A percentile compares a stretch with the other conserved stretches of the same genome.
These are phyloP conservation scores for Stichodactyla helianthus DNA, from an alignment of 64 coral and sea anemone species.

Conservation along the genomic window DNA sequence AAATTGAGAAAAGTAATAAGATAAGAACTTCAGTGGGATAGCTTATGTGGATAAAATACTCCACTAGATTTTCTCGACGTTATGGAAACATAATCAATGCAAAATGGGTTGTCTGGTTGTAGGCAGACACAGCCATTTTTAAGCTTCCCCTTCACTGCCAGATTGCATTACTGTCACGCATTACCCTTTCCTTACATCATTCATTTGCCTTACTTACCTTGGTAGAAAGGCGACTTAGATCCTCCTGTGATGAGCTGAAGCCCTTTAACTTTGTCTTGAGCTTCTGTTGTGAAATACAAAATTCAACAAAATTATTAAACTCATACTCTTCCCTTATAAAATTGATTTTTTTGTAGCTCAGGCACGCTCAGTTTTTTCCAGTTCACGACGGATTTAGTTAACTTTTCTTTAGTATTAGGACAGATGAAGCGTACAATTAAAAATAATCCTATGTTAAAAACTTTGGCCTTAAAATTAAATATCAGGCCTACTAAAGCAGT, in stretches of 20 bases:
- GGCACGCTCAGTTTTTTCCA: too few species aligned
- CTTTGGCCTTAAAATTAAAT: background rate
- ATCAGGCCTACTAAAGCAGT: background rate
- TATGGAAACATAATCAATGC: conserved; percentile 1
- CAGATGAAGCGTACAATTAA: too few species aligned
- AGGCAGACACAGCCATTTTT: background rate
- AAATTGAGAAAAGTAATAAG: background rate
- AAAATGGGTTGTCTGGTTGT: background rate
- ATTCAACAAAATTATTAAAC: background rate
- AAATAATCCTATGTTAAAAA: too few species aligned
- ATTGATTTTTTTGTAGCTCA: background rate
- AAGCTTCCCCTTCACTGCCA: background rate
- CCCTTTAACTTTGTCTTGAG: conserved; percentile 73
- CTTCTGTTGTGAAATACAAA: conserved; percentile 41
- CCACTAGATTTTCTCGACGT: background rate
- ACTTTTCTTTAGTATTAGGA: too few species aligned
- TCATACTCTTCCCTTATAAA: background rate
- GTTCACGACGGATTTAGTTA: too few species aligned
- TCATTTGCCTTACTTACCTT: conserved; percentile 50
- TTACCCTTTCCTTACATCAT: background rate
- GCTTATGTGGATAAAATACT: background rate
- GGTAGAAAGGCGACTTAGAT: conserved; percentile 65
- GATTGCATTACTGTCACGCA: background rate
- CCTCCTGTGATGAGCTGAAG: conserved; percentile 73
- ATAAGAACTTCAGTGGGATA: background rate